Evolutionary conservation across 1,140 invertebrate genomes (phyloP), one percentile per base, ranked within the genome.

Genomic region (Lordiphosa collinella): DNA sequence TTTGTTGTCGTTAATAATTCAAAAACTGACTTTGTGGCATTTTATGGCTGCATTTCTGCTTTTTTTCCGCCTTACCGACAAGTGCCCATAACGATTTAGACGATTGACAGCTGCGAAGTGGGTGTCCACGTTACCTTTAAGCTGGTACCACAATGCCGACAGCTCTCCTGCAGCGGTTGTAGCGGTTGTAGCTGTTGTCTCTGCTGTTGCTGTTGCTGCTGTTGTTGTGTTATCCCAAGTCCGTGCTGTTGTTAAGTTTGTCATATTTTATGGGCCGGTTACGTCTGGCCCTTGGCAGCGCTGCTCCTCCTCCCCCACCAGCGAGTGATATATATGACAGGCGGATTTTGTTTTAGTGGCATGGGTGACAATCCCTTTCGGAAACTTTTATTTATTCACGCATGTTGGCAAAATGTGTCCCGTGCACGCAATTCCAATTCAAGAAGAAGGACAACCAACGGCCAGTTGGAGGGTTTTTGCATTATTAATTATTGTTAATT

Each of bases 331-430:
- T 79, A 74, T 79, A 80, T 79, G 75, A 80, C 74, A 78, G 75
- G 71, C 74, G 63, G 58, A 79, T 79, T 78, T 78, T 78, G 74
- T 78, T 78, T 79, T 79, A 70, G 59, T 79, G 74, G 74, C 74
- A 79, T 79, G 74, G 75, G 69, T 80, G 74, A 79, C 74, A 79
- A 79, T 79, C 65, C 74, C 74, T 80, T 78, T 72, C 22, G 57
- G 58, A 68, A 73, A 64, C 68, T 72, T 72, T 78, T 79, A 78
- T 78, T 78, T 78, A 78, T 78, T 78, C 74, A 80, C 75, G 74
- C 75, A 79, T 74, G 70, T 58, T 52, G 46, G 59, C 69, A 59
- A 74, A 79, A 79, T 74, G 75, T 80, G 74, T 37, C 69, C 46
- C 69, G 61, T 64, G 70, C 74, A 79, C 74, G 69, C 74, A 79